Base-by-base conservation (phyloP, 2,888 invertebrate species). In the Myopa tessellatipennis region DNA sequence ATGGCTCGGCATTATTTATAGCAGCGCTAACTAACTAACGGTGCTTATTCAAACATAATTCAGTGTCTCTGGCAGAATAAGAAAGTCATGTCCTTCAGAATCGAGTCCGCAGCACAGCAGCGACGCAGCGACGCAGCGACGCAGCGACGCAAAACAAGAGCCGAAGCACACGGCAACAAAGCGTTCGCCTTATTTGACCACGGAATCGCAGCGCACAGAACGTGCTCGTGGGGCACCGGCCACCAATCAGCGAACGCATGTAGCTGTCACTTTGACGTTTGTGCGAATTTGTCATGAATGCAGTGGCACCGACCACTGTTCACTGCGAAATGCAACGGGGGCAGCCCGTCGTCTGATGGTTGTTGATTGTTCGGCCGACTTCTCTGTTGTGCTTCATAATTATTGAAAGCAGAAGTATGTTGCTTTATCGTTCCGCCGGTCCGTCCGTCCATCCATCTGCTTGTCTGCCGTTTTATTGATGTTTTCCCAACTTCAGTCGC, bases 241-340 rank as follows among this genome's bases (percentile, higher is more conserved):
- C 26, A 60, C 50, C 60, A 73, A 73, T 45, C 61, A 63, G 34
- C 61, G 50, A 73, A 61, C 73, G 73, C 73, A 73, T 73, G 73
- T 73, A 61, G 73, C 73, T 73, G 73, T 73, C 73, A 73, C 63
- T 73, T 61, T 73, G 73, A 63, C 73, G 73, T 73, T 63, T 73
- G 73, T 45, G 73, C 63, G 69, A 69, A 69, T 69, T 69, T 69
- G 69, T 69, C 69, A 69, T 69, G 45, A 69, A 69, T 69, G 73
- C 73, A 63, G 40, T 73, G 73, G 45, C 73, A 34, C 34, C 45
- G 69, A 45, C 16, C 34, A 14, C 50, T 50, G 50, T 50, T 50
- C 10, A 10, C 14, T 50, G 73, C 63, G 61, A 73, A 73, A 63
- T 61, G 63, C 73, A 73, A 73, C 63, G 8, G 50, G 8, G 8